Base-by-base conservation (phyloP, 2,797 vertebrate species). In the Echeneis naucrates region DNA sequence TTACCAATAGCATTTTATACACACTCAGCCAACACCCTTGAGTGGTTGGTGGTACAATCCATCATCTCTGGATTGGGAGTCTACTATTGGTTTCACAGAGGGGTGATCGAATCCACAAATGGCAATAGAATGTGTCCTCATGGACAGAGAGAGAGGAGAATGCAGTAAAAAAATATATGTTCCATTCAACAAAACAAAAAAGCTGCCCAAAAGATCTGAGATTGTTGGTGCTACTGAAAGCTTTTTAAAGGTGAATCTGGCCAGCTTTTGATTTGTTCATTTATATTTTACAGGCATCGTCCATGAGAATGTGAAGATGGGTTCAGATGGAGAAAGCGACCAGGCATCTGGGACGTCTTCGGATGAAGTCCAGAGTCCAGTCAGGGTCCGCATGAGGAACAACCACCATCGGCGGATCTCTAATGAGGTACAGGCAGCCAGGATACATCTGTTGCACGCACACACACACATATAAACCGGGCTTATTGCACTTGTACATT, bases 251-350 rank as follows among this genome's bases (percentile, higher is more conserved):
- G n/a, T n/a, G n/a, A n/a, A n/a, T n/a, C n/a, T n/a, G n/a, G n/a
- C n/a, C n/a, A n/a, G n/a, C n/a, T n/a, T n/a, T n/a, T n/a, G n/a
- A 38, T 42, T 16, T 69, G 16, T 72, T 8, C 77, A 16, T 85
- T 32, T 80, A 53, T 89, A 42, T 84, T 24, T 76, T 71, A 2
- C 30, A 95, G 94, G 93, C 32, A 93, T 95, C 4, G 93, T 95
- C 56, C 95, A 95, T 84, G 94, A 94, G 82, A 94, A 95, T 57
- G 92, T 95, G 81, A 95, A 95, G 79, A 95, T 95, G 92, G 94
- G 95, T 12, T 95, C 95, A 8, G 95, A 95, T 40, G 95, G 95
- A 19, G 95, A 95, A 83, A 95, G 95, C n/a, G 95, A 95, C 87
- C 95, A 95, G 70, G 94, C 95, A 2, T 95, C 95, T 9, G 95